A percentile compares a stretch with the other conserved stretches of the same genome.
Evolutionary conservation across 2,888 invertebrate species (phyloP).

Genomic region (Arrhopalites spinosus): DNA sequence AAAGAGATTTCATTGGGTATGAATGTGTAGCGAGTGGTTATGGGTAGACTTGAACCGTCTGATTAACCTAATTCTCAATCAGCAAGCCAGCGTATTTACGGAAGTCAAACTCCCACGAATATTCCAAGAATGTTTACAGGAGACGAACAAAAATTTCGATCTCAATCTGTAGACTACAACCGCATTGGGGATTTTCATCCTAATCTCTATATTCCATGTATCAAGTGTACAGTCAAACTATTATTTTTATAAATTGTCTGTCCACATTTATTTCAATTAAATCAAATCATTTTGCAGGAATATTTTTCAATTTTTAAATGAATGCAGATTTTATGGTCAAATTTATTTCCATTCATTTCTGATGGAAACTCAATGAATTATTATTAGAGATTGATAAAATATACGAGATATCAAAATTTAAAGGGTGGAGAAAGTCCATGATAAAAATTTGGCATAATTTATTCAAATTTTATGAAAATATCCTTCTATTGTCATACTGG

Average conservation of each 20-base stretch:
- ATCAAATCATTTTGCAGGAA: neutral
- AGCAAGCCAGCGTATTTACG: neutral
- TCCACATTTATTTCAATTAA: neutral
- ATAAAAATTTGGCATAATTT: too few relatives aligned
- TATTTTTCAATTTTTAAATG: neutral
- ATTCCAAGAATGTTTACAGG: constrained; percentile 1
- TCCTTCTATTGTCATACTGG: too few relatives aligned
- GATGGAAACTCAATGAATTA: too few relatives aligned
- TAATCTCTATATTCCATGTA: neutral
- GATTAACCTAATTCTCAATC: constrained; percentile 3
- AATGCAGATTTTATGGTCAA: neutral
- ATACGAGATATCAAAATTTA: too few relatives aligned
- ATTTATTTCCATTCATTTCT: too few relatives aligned
- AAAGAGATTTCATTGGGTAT: too few relatives aligned
- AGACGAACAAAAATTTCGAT: neutral
- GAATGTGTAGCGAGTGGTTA: neutral
- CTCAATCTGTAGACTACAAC: neutral
- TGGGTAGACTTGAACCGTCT: neutral
- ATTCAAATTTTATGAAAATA: too few relatives aligned
- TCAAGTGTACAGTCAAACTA: neutral
- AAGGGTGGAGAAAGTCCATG: too few relatives aligned
- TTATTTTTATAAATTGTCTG: neutral
- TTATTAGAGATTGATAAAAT: too few relatives aligned
- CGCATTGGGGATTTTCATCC: neutral
- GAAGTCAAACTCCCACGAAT: constrained; percentile 11